Conservation (phyloP, 2,797 vertebrate genomes). For the Onychomys arenicola region DNA sequence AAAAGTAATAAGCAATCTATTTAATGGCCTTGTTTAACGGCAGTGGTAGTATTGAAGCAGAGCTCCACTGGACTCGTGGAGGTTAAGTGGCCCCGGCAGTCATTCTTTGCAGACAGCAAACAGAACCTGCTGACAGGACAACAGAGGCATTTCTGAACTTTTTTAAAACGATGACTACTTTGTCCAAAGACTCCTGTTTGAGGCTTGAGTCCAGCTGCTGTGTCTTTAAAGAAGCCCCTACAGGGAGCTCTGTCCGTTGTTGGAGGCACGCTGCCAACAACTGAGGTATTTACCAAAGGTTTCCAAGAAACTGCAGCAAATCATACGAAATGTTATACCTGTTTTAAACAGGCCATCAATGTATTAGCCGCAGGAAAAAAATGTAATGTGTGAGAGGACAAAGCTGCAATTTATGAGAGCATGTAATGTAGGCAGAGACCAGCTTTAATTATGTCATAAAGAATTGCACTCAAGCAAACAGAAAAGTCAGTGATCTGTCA, state of each 20-base stretch:
- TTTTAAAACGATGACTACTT: slow-evolving; percentile 17
- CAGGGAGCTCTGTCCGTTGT: slow-evolving; percentile 3
- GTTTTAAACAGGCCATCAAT: slow-evolving; percentile 26
- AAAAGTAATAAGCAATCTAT: slow-evolving; percentile 40
- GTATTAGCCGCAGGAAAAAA: slow-evolving; percentile 44
- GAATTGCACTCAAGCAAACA: not conserved
- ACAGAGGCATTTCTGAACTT: slow-evolving; percentile 58
- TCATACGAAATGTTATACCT: slow-evolving; percentile 65
- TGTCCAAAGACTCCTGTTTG: slow-evolving; percentile 7
- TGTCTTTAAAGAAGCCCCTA: slow-evolving; percentile 62
- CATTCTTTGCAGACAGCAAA: not conserved
- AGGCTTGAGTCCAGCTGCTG: not conserved
- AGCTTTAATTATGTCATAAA: not conserved
- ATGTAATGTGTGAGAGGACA: not conserved
- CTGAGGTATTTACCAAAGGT: slow-evolving; percentile 64
- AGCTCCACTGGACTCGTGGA: slow-evolving; percentile 4
- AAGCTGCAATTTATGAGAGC: slow-evolving; percentile 25
- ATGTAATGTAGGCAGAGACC: not conserved
- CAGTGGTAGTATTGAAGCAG: slow-evolving; percentile 9
- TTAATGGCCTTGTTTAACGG: too few relatives aligned
- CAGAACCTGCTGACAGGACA: slow-evolving; percentile 48
- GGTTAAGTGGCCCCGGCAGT: not conserved
- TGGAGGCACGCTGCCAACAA: slow-evolving; percentile 64
- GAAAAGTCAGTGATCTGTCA: not conserved
- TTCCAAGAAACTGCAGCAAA: slow-evolving; percentile 72